Evolutionary conservation across 1,140 invertebrate genomes (phyloP).

Genomic region (Trichomalopsis sarcophagae): DNA sequence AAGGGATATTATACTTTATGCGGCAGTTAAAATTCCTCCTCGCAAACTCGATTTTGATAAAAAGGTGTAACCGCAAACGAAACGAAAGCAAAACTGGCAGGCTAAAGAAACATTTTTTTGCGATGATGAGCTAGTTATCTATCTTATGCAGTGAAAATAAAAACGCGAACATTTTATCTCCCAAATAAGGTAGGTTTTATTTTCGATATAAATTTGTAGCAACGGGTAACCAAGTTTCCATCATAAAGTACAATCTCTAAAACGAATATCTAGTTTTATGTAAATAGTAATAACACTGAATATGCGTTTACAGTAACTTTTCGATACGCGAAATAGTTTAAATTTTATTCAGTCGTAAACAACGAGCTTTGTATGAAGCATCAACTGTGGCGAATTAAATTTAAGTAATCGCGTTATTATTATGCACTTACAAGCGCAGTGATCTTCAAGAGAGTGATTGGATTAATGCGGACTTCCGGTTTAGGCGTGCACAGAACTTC

Average conservation of each 20-base stretch:
- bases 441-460: conserved; percentile 49
- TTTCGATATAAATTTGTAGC: neutral
- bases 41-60: neutral
- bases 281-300: neutral
- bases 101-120: neutral
- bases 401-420: conserved; percentile 44
- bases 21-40: neutral
- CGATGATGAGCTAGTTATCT: too few relatives aligned
- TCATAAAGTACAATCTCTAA: neutral
- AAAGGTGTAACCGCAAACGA: neutral
- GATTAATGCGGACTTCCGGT: conserved; percentile 49
- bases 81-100: neutral
- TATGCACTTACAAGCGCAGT: conserved; percentile 37
- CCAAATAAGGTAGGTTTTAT: neutral
- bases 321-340: neutral
- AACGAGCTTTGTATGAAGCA: conserved; percentile 2
- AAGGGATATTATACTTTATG: neutral
- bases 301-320: neutral
- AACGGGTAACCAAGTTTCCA: neutral
- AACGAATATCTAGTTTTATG: neutral
- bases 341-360: neutral
- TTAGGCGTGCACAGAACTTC: conserved; percentile 16
- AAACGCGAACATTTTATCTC: too few relatives aligned
- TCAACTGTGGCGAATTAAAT: conserved; percentile 33
- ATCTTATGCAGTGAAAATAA: too few relatives aligned